phyloP scores from a whole-genome alignment of 2,888 invertebrate species.

The Julus scanicus region DNA sequence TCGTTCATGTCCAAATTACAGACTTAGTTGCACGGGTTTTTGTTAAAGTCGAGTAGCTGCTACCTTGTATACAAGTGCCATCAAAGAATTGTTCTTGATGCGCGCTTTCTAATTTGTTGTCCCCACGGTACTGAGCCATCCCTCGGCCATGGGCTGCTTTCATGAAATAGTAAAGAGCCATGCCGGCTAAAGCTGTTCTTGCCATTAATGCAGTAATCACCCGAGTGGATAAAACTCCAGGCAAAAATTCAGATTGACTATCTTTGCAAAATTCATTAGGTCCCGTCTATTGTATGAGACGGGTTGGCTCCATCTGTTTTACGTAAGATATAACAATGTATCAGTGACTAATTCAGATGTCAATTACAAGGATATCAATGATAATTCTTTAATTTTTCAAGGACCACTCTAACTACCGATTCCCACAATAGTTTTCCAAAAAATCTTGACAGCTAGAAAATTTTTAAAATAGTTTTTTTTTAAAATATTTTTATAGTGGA shows the following conservation, averaged over 20 bases:
- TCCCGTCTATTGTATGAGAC: no score
- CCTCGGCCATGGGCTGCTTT: neutral
- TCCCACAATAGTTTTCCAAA: no score
- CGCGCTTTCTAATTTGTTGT: neutral
- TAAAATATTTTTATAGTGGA: no score
- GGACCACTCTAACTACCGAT: no score
- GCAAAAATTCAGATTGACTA: neutral
- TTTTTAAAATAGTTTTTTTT: no score
- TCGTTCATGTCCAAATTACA: slow-evolving; percentile 37
- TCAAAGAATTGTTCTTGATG: neutral
- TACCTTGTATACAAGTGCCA: neutral
- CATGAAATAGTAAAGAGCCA: neutral
- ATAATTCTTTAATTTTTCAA: no score
- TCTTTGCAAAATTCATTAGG: neutral
- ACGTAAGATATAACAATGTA: no score
- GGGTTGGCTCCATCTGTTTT: no score
- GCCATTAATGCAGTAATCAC: neutral
- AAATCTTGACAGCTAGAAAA: no score
- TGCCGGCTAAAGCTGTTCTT: neutral
- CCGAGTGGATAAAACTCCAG: neutral
- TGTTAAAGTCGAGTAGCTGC: neutral
- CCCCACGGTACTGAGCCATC: neutral
- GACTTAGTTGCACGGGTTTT: slow-evolving; percentile 34
- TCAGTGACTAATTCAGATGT: no score
- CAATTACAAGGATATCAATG: no score